A percentile compares a stretch with the other conserved stretches of the same genome.
Conservation (phyloP, 2,113 vertebrate species). For the Megatriorchis doriae region DNA sequence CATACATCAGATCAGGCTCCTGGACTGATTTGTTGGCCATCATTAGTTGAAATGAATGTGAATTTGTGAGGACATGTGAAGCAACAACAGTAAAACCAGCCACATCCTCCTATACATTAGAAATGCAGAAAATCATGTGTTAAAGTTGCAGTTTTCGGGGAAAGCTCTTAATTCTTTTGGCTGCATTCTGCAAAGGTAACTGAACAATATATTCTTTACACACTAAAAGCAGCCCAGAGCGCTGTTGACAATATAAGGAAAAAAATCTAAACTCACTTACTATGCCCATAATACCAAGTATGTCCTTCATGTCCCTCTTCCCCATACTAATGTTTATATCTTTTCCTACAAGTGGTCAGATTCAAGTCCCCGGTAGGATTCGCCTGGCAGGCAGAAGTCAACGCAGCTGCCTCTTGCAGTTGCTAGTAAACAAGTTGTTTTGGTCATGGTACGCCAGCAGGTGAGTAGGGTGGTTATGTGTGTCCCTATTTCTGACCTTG, state of each 20-base stretch:
- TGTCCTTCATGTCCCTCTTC: background rate
- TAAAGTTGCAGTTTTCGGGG: background rate
- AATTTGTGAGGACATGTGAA: background rate
- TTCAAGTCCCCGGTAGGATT: background rate
- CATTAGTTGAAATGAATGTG: background rate
- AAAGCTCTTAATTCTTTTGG: background rate
- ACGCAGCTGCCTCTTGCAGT: background rate
- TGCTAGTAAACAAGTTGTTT: background rate
- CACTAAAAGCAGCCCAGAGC: background rate
- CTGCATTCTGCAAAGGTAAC: background rate
- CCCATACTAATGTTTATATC: background rate
- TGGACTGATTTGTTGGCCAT: background rate
- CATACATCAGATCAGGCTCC: background rate
- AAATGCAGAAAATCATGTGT: background rate
- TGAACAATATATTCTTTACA: background rate
- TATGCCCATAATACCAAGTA: background rate
- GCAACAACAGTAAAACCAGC: background rate
- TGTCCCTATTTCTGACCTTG: background rate
- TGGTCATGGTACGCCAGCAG: background rate
- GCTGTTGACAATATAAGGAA: background rate
- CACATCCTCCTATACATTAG: background rate
- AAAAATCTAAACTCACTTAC: background rate
- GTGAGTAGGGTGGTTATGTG: background rate
- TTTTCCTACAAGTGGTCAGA: background rate
- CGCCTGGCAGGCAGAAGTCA: background rate